phyloP scores from a whole-genome alignment of 2,113 vertebrate species.

The Eidolon helvum region DNA sequence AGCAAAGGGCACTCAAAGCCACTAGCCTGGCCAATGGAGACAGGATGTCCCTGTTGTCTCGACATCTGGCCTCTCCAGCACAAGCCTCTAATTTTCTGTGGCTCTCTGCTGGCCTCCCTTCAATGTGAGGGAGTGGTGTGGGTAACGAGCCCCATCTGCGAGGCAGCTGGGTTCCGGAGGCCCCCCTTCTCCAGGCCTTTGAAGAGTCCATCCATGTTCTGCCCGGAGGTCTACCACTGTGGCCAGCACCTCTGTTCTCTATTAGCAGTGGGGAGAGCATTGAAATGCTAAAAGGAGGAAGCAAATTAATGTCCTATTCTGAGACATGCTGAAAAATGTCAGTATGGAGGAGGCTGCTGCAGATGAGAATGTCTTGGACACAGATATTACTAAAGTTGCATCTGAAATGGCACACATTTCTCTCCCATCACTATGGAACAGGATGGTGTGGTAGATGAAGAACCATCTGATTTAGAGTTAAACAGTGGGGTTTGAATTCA shows the following conservation, averaged over 20 bases:
- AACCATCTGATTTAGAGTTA: background rate
- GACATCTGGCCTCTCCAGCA: conserved; percentile 67
- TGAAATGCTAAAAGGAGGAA: background rate
- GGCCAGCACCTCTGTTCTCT: conserved; percentile 52
- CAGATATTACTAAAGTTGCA: background rate
- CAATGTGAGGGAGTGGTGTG: conserved; percentile 52
- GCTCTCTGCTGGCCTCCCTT: conserved; percentile 63
- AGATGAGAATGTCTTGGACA: background rate
- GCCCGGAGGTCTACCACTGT: conserved; percentile 31
- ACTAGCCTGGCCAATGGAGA: conserved; percentile 47
- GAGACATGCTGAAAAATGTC: background rate
- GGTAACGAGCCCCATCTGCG: conserved; percentile 70
- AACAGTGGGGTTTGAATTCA: background rate
- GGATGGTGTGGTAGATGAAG: background rate
- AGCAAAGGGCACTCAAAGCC: conserved; percentile 36
- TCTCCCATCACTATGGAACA: background rate
- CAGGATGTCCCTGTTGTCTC: conserved; percentile 65
- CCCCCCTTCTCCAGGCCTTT: conserved; percentile 42
- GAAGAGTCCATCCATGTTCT: conserved; percentile 55
- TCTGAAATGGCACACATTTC: background rate
- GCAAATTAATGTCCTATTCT: conserved; percentile 35
- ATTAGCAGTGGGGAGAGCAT: conserved; percentile 50
- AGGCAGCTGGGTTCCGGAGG: conserved; percentile 55
- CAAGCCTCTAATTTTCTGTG: conserved; percentile 74
- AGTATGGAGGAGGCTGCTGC: background rate